These are phyloP conservation scores for Uloborus diversus DNA, from an alignment of 1,140 invertebrate species.

Conservation along the genomic window DNA sequence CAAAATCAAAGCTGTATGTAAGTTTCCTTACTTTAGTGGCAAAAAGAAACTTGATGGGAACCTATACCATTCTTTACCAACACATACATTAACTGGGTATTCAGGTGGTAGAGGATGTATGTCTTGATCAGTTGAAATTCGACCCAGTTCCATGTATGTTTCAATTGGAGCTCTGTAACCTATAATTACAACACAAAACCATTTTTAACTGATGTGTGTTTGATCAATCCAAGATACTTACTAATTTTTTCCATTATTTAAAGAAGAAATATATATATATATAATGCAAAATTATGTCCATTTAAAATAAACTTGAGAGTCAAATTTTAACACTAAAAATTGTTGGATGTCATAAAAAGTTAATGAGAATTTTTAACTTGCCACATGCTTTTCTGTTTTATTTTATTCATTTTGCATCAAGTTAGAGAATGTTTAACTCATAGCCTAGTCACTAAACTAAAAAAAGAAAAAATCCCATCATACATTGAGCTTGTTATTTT, in stretches of 20 bases:
- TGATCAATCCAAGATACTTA: no score
- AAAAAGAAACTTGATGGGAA: slow-evolving; percentile 96
- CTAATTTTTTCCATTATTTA: background rate
- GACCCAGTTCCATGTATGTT: slow-evolving; percentile 82
- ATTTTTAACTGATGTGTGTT: slow-evolving; percentile 53
- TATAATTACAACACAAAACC: slow-evolving; percentile 60
- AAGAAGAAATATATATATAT: background rate
- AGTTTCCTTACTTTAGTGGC: slow-evolving; percentile 71
- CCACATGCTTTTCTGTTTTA: no score
- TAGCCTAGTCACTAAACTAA: no score
- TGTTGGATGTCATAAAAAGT: no score
- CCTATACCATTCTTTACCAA: slow-evolving; percentile 98
- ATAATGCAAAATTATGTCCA: background rate
- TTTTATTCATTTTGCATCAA: no score
- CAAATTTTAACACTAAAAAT: no score
- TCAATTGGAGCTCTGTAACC: slow-evolving; percentile 92
- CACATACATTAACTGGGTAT: slow-evolving; percentile 81
- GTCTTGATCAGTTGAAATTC: slow-evolving; percentile 69
- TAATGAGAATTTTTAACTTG: no score
- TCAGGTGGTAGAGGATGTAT: slow-evolving; percentile 61
- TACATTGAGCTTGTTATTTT: no score
- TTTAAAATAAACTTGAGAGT: no score
- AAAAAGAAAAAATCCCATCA: no score
- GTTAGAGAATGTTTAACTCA: no score
- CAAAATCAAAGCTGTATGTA: no score